Percentiles rank a stretch among this genome's conserved stretches.
phyloP scores from a whole-genome alignment of 2,797 vertebrate genomes.

The Pangasius sanitwongsei region DNA sequence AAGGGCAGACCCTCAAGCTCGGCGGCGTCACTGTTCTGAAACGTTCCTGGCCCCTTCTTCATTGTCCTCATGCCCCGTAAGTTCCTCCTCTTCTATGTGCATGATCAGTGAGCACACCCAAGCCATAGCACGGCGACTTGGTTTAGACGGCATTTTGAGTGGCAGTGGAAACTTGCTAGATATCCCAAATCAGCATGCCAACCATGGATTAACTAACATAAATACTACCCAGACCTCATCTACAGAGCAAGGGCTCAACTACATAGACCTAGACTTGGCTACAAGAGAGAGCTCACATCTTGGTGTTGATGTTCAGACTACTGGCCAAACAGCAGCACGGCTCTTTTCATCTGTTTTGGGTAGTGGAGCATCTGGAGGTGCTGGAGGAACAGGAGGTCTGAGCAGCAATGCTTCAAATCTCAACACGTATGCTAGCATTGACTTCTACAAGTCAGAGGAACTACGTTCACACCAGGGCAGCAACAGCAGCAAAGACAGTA shows the following conservation, averaged over 20 bases:
- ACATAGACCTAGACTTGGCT: constrained; percentile 82
- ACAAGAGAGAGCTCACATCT: constrained; percentile 67
- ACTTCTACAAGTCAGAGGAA: constrained; percentile 82
- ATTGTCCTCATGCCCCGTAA: constrained; percentile 58
- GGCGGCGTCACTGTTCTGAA: constrained; percentile 77
- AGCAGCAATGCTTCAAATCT: constrained; percentile 63
- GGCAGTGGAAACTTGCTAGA: constrained; percentile 68
- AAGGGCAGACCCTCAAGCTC: constrained; percentile 75
- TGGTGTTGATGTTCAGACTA: constrained; percentile 66
- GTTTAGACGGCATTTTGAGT: constrained; percentile 73
- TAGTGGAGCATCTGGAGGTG: constrained; percentile 61
- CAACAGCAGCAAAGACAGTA: constrained; percentile 75
- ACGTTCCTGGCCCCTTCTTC: constrained; percentile 73
- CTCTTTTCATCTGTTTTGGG: constrained; percentile 70
- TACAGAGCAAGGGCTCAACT: constrained; percentile 79
- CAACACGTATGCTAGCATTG: constrained; percentile 82
- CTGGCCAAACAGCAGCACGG: constrained; percentile 68
- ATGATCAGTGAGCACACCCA: constrained; percentile 76
- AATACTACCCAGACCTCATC: constrained; percentile 60
- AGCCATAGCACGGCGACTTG: constrained; percentile 70
- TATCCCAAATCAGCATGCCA: constrained; percentile 60
- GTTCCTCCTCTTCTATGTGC: constrained; percentile 69
- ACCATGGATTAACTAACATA: constrained; percentile 62
- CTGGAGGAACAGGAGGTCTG: constrained; percentile 54
- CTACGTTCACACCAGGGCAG: constrained; percentile 74